Evolutionary conservation across 2,888 invertebrate genomes (phyloP).

Genomic region (Amitus sp.): DNA sequence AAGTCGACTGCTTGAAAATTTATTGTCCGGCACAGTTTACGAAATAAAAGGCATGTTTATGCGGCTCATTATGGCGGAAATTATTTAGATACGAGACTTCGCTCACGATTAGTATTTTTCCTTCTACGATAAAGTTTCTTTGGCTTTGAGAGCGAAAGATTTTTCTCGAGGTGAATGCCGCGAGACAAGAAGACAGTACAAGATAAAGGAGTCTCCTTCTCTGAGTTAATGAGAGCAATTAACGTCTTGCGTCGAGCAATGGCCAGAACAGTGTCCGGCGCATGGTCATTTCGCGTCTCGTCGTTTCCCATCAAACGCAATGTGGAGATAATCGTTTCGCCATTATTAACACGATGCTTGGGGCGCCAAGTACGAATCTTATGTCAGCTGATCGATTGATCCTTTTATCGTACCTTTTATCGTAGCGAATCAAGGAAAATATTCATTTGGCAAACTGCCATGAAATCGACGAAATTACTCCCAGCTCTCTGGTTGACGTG

Average conservation of each 20-base stretch:
- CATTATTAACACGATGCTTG: constrained; percentile 23
- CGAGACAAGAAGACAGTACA: constrained; percentile 10
- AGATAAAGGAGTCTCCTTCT: constrained; percentile 18
- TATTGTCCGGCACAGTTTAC: background rate
- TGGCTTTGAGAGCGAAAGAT: constrained; percentile 5
- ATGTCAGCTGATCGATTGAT: constrained; percentile 27
- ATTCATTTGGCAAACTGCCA: background rate
- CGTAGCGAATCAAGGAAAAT: background rate
- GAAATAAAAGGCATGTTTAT: background rate
- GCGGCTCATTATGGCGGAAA: constrained; percentile 1
- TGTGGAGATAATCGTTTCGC: constrained; percentile 30
- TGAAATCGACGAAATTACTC: background rate
- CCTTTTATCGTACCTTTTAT: constrained; percentile 1
- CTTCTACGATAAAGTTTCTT: background rate
- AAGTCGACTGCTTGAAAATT: background rate
- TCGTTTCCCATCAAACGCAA: constrained; percentile 30
- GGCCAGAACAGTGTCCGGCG: constrained; percentile 22
- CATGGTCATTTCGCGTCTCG: constrained; percentile 33
- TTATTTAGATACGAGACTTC: constrained; percentile 8
- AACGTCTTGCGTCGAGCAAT: constrained; percentile 34
- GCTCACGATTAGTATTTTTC: constrained; percentile 1
- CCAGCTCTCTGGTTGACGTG: background rate
- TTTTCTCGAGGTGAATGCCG: constrained; percentile 10
- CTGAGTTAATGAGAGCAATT: constrained; percentile 40
- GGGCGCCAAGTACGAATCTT: constrained; percentile 5